Evolutionary conservation across 2,888 invertebrate genomes (phyloP).

Genomic region (Drosophila dives): DNA sequence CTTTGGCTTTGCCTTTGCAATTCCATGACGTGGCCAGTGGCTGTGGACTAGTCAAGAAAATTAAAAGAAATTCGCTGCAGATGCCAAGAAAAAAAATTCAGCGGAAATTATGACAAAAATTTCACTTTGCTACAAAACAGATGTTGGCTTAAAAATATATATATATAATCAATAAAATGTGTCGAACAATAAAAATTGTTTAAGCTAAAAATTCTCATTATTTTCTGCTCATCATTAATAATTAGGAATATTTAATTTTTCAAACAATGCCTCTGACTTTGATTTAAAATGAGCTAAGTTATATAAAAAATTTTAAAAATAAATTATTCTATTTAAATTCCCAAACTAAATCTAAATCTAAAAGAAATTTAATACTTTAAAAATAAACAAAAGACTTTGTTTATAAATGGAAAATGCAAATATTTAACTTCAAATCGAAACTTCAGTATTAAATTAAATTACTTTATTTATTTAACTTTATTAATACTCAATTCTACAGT

Average conservation of each 20-base stretch:
- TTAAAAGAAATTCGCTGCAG: constrained; percentile 16
- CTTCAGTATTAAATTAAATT: neutral
- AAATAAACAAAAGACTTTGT: neutral
- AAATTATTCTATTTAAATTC: neutral
- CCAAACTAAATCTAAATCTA: too few species aligned
- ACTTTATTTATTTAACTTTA: neutral
- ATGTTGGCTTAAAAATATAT: neutral
- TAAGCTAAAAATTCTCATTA: neutral
- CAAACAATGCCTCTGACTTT: neutral
- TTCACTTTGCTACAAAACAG: constrained; percentile 24
- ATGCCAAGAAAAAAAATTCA: constrained; percentile 21
- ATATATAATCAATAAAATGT: neutral
- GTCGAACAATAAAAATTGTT: neutral
- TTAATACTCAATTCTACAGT: too few species aligned
- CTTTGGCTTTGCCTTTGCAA: neutral
- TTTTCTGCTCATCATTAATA: neutral
- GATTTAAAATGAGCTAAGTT: neutral
- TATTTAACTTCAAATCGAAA: neutral
- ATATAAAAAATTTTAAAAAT: neutral
- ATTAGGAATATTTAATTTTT: neutral
- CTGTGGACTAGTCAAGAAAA: constrained; percentile 43
- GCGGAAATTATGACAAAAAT: constrained; percentile 13
- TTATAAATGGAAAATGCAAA: neutral
- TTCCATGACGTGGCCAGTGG: constrained; percentile 45
- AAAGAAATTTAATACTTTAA: neutral